phyloP scores from a whole-genome alignment of 2,888 invertebrate species.

The Aphodius granarius region DNA sequence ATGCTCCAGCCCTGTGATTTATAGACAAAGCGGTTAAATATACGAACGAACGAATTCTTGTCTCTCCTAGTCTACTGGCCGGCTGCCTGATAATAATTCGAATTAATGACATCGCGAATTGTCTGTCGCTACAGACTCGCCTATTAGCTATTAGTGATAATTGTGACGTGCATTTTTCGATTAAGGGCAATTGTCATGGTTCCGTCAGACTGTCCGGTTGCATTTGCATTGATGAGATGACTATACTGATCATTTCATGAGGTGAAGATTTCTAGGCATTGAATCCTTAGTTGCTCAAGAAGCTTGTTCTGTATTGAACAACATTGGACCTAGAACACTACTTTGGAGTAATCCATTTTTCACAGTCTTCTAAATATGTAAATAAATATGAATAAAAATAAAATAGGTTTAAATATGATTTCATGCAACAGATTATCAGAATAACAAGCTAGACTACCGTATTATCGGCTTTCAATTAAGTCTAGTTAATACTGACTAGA shows the following conservation, averaged over 20 bases:
- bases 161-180: not conserved
- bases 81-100: slow-evolving; percentile 41
- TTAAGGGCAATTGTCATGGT: not conserved
- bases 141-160: not conserved
- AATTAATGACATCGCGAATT: slow-evolving; percentile 33
- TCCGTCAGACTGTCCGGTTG: not conserved
- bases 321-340: too few relatives aligned
- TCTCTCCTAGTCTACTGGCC: slow-evolving; percentile 33
- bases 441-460: not conserved
- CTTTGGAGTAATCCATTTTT: too few relatives aligned
- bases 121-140: not conserved
- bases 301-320: too few relatives aligned
- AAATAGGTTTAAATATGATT: not conserved
- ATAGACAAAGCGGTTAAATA: slow-evolving; percentile 48
- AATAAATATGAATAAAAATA: not conserved
- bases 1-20: slow-evolving; percentile 49
- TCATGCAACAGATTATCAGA: not conserved
- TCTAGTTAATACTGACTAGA: not conserved
- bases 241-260: not conserved
- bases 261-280: too few relatives aligned
- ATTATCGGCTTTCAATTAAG: not conserved
- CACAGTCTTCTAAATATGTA: too few relatives aligned
- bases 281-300: too few relatives aligned
- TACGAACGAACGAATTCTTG: not conserved
- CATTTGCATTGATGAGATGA: not conserved